phyloP scores from a whole-genome alignment of 2,888 invertebrate genomes.

The Xylota sylvarum region DNA sequence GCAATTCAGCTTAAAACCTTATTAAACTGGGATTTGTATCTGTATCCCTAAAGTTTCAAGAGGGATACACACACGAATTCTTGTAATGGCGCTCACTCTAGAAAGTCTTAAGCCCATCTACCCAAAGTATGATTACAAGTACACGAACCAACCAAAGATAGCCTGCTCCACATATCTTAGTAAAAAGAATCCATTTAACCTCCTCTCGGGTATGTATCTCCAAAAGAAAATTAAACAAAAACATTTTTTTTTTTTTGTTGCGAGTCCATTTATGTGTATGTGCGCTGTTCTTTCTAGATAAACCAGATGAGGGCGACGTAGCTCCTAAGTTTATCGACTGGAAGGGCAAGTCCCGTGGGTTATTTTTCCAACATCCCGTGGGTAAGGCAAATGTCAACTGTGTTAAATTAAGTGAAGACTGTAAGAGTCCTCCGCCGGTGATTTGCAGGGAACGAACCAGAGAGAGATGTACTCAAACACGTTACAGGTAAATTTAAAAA shows the following conservation, averaged over 20 bases:
- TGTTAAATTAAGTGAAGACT: conserved; percentile 78
- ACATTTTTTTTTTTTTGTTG: background rate
- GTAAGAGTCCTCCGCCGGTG: conserved; percentile 62
- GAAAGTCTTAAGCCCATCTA: conserved; percentile 58
- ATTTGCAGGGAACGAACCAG: conserved; percentile 75
- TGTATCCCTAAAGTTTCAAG: conserved; percentile 14
- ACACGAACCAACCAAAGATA: conserved; percentile 41
- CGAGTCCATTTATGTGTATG: no score
- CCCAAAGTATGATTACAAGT: conserved; percentile 63
- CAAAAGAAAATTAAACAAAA: background rate
- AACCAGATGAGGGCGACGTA: conserved; percentile 1
- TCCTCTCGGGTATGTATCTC: conserved; percentile 55
- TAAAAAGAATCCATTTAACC: conserved; percentile 58
- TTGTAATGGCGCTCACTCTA: conserved; percentile 54
- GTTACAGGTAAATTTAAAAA: conserved; percentile 81
- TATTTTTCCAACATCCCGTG: conserved; percentile 72
- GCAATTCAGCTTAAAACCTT: conserved; percentile 38
- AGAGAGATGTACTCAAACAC: conserved; percentile 82
- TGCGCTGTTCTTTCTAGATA: conserved; percentile 36
- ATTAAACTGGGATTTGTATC: conserved; percentile 63
- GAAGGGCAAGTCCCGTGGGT: conserved; percentile 72
- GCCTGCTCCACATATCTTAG: conserved; percentile 64
- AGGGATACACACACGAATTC: conserved; percentile 4
- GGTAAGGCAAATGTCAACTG: conserved; percentile 79
- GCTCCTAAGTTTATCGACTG: conserved; percentile 41